Percentiles rank a stretch among this genome's conserved stretches.
phyloP scores from a whole-genome alignment of 2,888 invertebrate species.

The Tyria jacobaeae region DNA sequence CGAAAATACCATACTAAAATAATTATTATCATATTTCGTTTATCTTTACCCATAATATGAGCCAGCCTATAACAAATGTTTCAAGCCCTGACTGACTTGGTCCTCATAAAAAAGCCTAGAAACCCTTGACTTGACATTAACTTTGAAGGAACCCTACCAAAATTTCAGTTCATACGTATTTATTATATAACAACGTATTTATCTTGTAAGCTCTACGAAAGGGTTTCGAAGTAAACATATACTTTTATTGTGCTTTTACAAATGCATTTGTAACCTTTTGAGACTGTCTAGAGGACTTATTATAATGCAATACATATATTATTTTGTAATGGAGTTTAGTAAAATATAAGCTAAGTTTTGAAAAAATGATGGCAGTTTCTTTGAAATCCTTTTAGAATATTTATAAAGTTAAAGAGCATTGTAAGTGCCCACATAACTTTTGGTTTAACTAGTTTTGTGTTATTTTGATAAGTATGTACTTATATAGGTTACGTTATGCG shows the following conservation, averaged over 20 bases:
- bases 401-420: not conserved
- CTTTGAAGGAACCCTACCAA: not conserved
- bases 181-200: constrained; percentile 1
- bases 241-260: not conserved
- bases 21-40: no score
- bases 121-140: not conserved
- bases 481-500: not conserved
- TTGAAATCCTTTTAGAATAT: not conserved
- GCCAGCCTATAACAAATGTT: not conserved
- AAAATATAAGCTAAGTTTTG: not conserved
- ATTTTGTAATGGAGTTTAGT: not conserved
- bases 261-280: constrained; percentile 5
- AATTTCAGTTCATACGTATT: not conserved
- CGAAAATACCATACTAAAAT: no score
- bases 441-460: not conserved
- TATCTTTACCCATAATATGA: no score
- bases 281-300: constrained; percentile 17
- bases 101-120: not conserved
- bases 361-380: not conserved
- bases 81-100: not conserved
- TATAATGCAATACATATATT: constrained; percentile 6
- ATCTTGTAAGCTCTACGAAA: not conserved
- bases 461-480: not conserved
- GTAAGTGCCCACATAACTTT: not conserved
- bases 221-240: not conserved